Evolutionary conservation across 2,888 invertebrate genomes (phyloP).

Genomic region (Drosophila leonis): DNA sequence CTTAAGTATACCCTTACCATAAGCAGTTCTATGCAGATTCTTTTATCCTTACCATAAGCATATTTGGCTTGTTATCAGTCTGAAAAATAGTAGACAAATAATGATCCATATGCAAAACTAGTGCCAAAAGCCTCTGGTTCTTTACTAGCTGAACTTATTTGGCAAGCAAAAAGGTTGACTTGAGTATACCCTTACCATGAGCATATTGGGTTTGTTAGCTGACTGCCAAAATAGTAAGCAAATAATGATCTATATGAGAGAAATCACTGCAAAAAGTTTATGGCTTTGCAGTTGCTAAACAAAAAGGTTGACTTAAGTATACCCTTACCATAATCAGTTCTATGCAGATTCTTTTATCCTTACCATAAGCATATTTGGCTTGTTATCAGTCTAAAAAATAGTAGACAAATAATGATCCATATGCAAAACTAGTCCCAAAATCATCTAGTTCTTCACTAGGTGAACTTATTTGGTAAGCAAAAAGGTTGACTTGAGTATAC

Average conservation of each 20-base stretch:
- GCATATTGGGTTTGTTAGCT: slow-evolving; percentile 30
- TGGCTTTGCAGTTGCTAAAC: not conserved
- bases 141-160: not conserved
- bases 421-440: not conserved
- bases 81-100: not conserved
- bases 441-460: not conserved
- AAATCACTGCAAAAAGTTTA: not conserved
- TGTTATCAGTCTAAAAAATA: not conserved
- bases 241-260: not conserved
- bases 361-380: no score
- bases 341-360: no score
- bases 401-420: not conserved
- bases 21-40: not conserved
- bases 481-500: not conserved
- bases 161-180: not conserved
- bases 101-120: slow-evolving; percentile 1
- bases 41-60: no score
- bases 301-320: not conserved
- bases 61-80: no score
- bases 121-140: not conserved
- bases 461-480: not conserved
- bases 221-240: not conserved
- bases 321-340: not conserved
- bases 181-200: not conserved
- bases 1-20: not conserved